Conservation (phyloP, 2,888 invertebrate species). For the Nipponacmea schrenckii region DNA sequence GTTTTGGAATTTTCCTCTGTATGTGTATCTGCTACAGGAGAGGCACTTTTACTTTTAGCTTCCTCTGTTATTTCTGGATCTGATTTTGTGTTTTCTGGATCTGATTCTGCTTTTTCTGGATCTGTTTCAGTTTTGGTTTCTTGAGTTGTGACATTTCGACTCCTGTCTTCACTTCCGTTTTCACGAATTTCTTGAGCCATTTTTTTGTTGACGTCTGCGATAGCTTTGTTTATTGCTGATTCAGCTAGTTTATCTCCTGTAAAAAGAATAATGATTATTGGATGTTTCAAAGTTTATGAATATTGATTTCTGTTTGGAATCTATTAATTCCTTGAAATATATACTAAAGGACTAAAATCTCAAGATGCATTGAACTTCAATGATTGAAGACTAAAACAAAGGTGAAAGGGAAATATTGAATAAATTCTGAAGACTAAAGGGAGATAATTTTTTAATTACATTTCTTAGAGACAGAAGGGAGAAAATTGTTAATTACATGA, state of each 20-base stretch:
- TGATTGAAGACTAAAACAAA: no score
- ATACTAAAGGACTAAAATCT: no score
- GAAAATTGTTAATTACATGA: no score
- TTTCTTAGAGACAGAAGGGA: no score
- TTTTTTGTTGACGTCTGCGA: constrained; percentile 60
- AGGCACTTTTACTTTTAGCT: constrained; percentile 7
- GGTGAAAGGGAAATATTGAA: no score
- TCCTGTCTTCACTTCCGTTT: constrained; percentile 9
- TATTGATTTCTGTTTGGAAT: no score
- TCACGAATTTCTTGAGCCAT: constrained; percentile 33
- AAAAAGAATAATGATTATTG: constrained; percentile 1
- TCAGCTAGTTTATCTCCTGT: constrained; percentile 60
- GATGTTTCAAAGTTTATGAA: no score
- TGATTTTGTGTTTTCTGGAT: constrained; percentile 21
- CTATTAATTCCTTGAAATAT: no score
- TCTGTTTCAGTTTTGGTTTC: constrained; percentile 23
- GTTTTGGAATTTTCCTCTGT: neutral
- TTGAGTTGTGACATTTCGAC: neutral
- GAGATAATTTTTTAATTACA: no score
- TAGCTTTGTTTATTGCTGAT: constrained; percentile 62
- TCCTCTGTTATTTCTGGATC: constrained; percentile 10
- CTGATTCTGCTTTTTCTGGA: constrained; percentile 27
- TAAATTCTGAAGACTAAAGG: no score
- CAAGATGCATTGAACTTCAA: no score
- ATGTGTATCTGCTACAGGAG: neutral